Percentiles rank a stretch among this genome's conserved stretches.
phyloP scores from a whole-genome alignment of 2,888 invertebrate species.

The Phortica magna region DNA sequence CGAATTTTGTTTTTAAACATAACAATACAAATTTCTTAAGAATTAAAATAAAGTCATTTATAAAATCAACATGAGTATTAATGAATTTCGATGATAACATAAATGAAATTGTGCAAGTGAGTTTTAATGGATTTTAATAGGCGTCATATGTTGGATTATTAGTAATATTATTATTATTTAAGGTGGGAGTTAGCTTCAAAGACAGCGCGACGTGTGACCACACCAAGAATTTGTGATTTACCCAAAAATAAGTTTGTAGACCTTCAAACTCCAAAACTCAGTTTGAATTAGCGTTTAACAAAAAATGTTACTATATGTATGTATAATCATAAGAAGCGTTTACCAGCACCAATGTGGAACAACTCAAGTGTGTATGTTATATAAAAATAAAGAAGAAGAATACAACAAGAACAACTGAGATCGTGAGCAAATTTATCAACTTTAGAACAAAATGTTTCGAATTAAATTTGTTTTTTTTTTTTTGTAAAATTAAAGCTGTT shows the following conservation, averaged over 20 bases:
- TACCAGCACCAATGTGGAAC: not conserved
- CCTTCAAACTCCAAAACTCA: not conserved
- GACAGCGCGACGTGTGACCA: conserved; percentile 4
- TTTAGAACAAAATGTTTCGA: not conserved
- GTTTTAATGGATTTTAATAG: conserved; percentile 25
- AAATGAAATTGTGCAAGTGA: not conserved
- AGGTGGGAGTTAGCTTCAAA: conserved; percentile 1
- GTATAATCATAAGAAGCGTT: not conserved
- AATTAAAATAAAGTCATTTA: not conserved
- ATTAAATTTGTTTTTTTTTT: not conserved
- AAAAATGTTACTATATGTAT: not conserved
- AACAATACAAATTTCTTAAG: no score
- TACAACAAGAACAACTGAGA: not conserved
- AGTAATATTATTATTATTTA: conserved; percentile 12
- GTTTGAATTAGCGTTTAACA: not conserved
- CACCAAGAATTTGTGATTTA: not conserved
- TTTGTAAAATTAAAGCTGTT: not conserved
- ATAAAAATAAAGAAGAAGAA: no score
- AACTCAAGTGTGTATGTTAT: not conserved
- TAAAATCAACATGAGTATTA: not conserved
- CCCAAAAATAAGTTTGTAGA: not conserved
- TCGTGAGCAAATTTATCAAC: not conserved
- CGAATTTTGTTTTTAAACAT: no score
- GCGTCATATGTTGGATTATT: conserved; percentile 33
- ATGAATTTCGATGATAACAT: not conserved